Evolutionary conservation across 2,113 vertebrate genomes (phyloP).

Genomic region (Anarhynchus alexandrinus): DNA sequence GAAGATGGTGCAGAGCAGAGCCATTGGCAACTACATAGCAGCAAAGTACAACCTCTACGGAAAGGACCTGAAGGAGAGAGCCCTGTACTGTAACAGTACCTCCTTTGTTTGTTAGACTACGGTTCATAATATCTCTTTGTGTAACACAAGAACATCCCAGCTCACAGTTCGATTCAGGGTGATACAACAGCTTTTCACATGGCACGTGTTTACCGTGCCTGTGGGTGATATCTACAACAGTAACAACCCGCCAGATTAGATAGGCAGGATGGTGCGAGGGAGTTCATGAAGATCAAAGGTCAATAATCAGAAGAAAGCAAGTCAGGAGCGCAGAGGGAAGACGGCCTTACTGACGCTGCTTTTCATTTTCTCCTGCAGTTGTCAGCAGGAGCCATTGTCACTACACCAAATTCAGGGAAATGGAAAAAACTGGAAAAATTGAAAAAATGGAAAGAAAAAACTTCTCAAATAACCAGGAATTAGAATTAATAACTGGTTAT

Average conservation of each 20-base stretch:
- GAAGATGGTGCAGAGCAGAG: neutral
- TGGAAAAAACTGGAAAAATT: no score
- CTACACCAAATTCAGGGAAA: neutral
- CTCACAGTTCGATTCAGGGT: neutral
- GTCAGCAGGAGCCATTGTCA: neutral
- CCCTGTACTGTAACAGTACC: constrained; percentile 63
- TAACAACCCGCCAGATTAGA: neutral
- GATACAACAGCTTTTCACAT: neutral
- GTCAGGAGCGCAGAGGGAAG: neutral
- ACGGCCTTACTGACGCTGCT: neutral
- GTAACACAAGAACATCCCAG: neutral
- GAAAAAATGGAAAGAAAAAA: neutral
- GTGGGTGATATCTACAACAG: neutral
- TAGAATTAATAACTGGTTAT: neutral
- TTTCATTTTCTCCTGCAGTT: neutral
- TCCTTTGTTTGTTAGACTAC: neutral
- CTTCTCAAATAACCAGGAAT: neutral
- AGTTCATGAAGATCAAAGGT: neutral
- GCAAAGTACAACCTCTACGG: constrained; percentile 82
- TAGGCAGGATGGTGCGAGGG: neutral
- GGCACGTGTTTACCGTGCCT: neutral
- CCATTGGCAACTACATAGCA: constrained; percentile 80
- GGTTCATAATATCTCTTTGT: neutral
- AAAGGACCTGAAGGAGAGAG: constrained; percentile 79
- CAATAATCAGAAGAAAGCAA: neutral